Evolutionary conservation across 1,140 invertebrate genomes (phyloP), one percentile per base, ranked within the genome.

Genomic region (Drosophila suzukii): DNA sequence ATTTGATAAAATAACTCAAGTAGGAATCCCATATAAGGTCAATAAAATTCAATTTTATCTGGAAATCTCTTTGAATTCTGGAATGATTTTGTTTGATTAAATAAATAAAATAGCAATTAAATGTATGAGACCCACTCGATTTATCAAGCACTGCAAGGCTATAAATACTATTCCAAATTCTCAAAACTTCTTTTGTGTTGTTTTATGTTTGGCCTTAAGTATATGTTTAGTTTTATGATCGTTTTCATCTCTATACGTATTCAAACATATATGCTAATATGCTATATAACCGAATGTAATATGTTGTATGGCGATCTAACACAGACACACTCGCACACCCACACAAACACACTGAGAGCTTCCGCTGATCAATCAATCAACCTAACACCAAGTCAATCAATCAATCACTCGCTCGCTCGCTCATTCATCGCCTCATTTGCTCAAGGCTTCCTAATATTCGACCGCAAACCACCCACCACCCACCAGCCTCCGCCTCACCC

Each of bases 381-480:
- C 39, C 20, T 32, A 53, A 43, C 50, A 36, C 34, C 13, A 8
- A 44, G 30, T 47, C 61, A 76, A 46, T 56, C 50, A 68, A 41
- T 47, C 61, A 65, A 61, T 34, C 50, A 72, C 38, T 67, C 61
- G 54, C 76, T 63, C 53, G 55, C 67, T 78, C 56, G 32, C 70
- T 75, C 62, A 47, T 77, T 63, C 74, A 65, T 58, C 61, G 39
- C 59, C 58, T 72, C 77, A 75, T 75, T 66, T 46, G 72, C 71
- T 75, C 71, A 58, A 57, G 71, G 70, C 72, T 73, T 55, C 39
- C 27, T 54, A 49, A 39, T 38, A 56, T 36, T 44, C 53, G 39
- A 73, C 50, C 10, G 30, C 51, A 34, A 32, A 55, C 47, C 47
- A 34, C 30, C 36, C 27, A 38, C 34, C 43, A 41, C 38, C 36